Evolutionary conservation across 2,113 vertebrate genomes (phyloP).

Genomic region (Uria lomvia): DNA sequence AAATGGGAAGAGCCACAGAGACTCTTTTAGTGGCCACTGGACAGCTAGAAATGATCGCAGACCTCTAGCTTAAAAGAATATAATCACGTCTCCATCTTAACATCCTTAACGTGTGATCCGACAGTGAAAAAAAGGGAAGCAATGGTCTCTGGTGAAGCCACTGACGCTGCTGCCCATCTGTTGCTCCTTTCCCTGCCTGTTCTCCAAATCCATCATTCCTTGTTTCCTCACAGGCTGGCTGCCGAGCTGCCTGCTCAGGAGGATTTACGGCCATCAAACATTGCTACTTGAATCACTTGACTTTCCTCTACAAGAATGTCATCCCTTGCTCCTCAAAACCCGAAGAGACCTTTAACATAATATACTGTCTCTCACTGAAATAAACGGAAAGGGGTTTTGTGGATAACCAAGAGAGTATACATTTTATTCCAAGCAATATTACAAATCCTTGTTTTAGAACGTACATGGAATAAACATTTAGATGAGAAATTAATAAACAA

Average conservation of each 20-base stretch:
- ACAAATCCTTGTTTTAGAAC: not conserved
- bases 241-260: not conserved
- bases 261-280: not conserved
- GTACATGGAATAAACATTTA: not conserved
- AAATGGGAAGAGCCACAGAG: not conserved
- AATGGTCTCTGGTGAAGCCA: not conserved
- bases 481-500: not conserved
- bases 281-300: not conserved
- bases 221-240: not conserved
- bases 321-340: not conserved
- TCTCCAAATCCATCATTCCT: not conserved
- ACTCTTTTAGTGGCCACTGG: not conserved
- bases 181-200: not conserved
- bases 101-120: accelerated
- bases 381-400: not conserved
- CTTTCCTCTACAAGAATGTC: not conserved
- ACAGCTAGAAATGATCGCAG: not conserved
- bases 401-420: not conserved
- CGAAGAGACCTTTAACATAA: not conserved
- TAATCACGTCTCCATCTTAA: not conserved
- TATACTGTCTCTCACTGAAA: accelerated
- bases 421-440: not conserved
- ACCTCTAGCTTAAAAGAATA: not conserved
- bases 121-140: not conserved
- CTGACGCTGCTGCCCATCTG: not conserved